Evolutionary conservation across 2,797 vertebrate species (phyloP).

Genomic region (Fistularia commersonii): DNA sequence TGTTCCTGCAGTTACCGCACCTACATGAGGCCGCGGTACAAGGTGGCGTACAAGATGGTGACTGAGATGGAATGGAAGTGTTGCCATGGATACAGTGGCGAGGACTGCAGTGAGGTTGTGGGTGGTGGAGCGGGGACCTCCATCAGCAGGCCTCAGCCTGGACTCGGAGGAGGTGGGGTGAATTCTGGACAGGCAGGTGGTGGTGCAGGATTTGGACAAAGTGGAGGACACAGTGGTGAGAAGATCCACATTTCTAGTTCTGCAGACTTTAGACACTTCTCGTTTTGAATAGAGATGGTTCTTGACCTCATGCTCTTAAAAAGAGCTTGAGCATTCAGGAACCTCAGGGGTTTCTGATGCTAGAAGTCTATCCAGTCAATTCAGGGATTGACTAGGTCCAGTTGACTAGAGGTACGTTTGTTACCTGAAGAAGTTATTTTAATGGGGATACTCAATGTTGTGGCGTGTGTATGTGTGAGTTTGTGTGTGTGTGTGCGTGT

Average conservation of each 20-base stretch:
- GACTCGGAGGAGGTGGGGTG: constrained; percentile 18
- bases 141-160: constrained; percentile 51
- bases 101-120: constrained; percentile 79
- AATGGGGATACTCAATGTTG: no score
- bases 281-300: no score
- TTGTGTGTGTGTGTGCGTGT: no score
- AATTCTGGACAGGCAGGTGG: constrained; percentile 64
- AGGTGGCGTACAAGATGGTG: constrained; percentile 86
- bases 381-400: no score
- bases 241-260: background rate
- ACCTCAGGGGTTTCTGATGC: no score
- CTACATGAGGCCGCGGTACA: constrained; percentile 87
- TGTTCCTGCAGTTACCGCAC: constrained; percentile 81
- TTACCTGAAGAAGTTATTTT: no score
- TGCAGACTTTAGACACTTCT: background rate
- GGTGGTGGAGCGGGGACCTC: constrained; percentile 56
- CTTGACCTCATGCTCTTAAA: no score
- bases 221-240: constrained; percentile 75
- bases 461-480: no score
- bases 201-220: constrained; percentile 63
- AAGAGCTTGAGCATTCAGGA: no score
- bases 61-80: constrained; percentile 93
- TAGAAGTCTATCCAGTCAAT: no score
- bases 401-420: no score
- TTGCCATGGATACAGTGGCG: constrained; percentile 87